phyloP scores from a whole-genome alignment of 2,113 vertebrate species.

The Narcine bancroftii region DNA sequence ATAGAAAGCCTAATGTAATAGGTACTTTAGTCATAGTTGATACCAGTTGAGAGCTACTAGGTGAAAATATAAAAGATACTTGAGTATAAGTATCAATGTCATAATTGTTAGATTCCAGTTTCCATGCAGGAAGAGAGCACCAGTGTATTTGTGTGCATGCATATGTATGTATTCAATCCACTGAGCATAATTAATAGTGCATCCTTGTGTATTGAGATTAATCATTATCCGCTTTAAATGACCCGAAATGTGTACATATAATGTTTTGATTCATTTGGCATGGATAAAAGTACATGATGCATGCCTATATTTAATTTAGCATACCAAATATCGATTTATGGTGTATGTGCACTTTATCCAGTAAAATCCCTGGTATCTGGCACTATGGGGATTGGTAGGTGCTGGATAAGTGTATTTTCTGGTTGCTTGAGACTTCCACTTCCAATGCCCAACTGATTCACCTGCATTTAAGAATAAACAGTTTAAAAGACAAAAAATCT shows the following conservation, averaged over 20 bases:
- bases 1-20: not conserved
- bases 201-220: not conserved
- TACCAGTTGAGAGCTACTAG: not conserved
- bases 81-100: not conserved
- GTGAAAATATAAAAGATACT: not conserved
- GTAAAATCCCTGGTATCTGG: no score
- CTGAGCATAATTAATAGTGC: not conserved
- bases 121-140: not conserved
- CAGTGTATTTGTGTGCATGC: not conserved
- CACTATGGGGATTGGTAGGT: no score
- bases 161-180: not conserved
- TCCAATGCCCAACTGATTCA: no score
- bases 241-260: not conserved
- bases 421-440: no score
- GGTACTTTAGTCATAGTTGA: not conserved
- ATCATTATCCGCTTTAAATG: not conserved
- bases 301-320: not conserved
- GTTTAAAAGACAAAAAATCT: no score
- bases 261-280: not conserved
- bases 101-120: slow-evolving; percentile 1
- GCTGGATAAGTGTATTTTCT: no score
- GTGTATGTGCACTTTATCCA: no score
- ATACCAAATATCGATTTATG: not conserved
- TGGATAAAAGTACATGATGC: not conserved
- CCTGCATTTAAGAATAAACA: no score